Percentiles rank a stretch among this genome's conserved stretches.
phyloP scores from a whole-genome alignment of 2,888 invertebrate species.

The Nomada fucata region DNA sequence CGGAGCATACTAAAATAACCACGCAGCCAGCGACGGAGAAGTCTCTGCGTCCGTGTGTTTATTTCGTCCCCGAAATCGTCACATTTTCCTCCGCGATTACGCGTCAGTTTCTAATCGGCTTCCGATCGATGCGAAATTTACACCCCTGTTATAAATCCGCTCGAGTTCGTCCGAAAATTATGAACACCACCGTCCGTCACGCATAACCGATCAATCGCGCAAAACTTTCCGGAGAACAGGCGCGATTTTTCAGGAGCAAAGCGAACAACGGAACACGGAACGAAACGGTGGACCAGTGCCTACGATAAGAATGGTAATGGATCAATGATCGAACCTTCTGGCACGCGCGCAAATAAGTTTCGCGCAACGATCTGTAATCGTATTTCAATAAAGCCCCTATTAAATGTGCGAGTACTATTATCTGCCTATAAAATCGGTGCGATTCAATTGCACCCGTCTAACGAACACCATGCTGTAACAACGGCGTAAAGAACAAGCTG shows the following conservation, averaged over 20 bases:
- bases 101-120: constrained; percentile 6
- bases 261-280: neutral
- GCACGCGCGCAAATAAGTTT: constrained; percentile 8
- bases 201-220: no score
- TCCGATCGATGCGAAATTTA: neutral
- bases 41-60: no score
- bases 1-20: constrained; percentile 2
- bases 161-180: neutral
- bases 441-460: neutral
- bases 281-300: neutral
- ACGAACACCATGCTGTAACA: neutral
- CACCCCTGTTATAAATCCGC: neutral
- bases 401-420: neutral
- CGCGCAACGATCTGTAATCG: neutral
- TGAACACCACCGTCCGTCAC: no score
- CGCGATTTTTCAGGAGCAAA: neutral
- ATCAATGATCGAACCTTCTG: constrained; percentile 16
- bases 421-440: constrained; percentile 12
- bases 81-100: neutral
- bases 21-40: neutral
- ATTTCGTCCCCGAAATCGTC: neutral
- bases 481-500: neutral
- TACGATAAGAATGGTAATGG: constrained; percentile 8
- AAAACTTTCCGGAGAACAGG: no score
- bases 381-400: neutral